Evolutionary conservation across 2,797 vertebrate genomes (phyloP).

Genomic region (Diceros bicornis): DNA sequence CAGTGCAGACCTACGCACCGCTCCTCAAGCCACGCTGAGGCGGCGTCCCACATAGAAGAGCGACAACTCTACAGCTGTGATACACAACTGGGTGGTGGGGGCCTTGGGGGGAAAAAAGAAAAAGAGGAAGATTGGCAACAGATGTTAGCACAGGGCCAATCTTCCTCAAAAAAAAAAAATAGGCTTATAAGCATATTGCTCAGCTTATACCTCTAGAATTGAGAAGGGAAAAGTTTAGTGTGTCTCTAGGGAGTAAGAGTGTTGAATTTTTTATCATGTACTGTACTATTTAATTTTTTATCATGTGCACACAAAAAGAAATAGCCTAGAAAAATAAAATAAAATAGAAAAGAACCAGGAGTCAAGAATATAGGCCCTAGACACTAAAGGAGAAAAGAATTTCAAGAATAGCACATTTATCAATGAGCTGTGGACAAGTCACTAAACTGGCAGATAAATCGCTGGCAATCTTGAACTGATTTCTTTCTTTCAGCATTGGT

Average conservation of each 20-base stretch:
- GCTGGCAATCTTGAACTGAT: background rate
- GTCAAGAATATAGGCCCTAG: background rate
- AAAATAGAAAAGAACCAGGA: background rate
- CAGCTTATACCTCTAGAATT: background rate
- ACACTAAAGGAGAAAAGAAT: background rate
- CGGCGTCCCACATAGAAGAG: no score
- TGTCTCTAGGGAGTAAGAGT: background rate
- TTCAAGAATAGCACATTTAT: background rate
- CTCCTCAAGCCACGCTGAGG: no score
- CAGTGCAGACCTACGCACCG: no score
- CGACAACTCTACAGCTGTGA: no score
- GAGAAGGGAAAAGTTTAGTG: background rate
- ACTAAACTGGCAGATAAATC: background rate
- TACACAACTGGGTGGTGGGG: no score
- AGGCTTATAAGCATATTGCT: background rate
- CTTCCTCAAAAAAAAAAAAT: background rate
- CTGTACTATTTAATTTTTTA: conserved; percentile 12
- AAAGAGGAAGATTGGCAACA: no score
- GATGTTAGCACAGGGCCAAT: no score
- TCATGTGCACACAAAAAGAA: background rate
- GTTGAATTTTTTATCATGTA: conserved; percentile 11
- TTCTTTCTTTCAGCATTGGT: background rate
- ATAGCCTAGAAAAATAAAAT: background rate
- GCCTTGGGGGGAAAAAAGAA: no score
- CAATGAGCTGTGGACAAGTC: background rate